Evolutionary conservation across 2,888 invertebrate species (phyloP), one percentile per base, ranked within the genome.

Genomic region (Diloba caeruleocephala): DNA sequence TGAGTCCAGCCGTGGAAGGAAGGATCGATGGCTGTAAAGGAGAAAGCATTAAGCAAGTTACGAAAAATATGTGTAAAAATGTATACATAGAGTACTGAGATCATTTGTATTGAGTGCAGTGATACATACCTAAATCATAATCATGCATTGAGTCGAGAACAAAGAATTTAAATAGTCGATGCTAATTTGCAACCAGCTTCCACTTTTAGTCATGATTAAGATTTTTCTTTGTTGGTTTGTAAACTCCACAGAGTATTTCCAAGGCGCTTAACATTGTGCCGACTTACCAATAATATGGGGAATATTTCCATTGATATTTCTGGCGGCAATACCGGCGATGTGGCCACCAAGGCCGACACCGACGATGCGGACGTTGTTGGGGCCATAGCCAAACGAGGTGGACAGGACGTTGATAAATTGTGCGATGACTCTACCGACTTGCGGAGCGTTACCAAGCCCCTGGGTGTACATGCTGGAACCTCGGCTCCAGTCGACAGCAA

Each of bases 401-500:
- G 61, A 54, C 6, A 94, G 76, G 14, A 92, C 79, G 59, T 93
- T 92, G 8, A 92, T 68, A 62, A 94, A 92, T 0, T 64, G 31
- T 0, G 93, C 90, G 10, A 93, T 76, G 14, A 87, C 66, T 3
- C 71, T 52, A 0, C 89, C 93, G 7, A 77, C 82, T 26, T 86
- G 83, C 0, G 87, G 83, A 1, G 90, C 77, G 64, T 89, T 85
- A 21, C 82, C 76, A 33, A 94, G 79, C 9, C 89, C 90, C 29
- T 84, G 46, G 8, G 83, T 62, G 76, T 92, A 90, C 60, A 82
- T 68, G 7, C 43, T 10, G 0, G 83, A 69, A 0, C 82, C 89
- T 0, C 15, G 17, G 38, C 87, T 89, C 92, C 92, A 94, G 77
- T 94, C 93, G 0, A 94, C 81, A 1, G 89, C 86, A 10, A 94